Evolutionary conservation across 2,888 invertebrate genomes (phyloP).

Genomic region (Cataglyphis altisquamis): DNA sequence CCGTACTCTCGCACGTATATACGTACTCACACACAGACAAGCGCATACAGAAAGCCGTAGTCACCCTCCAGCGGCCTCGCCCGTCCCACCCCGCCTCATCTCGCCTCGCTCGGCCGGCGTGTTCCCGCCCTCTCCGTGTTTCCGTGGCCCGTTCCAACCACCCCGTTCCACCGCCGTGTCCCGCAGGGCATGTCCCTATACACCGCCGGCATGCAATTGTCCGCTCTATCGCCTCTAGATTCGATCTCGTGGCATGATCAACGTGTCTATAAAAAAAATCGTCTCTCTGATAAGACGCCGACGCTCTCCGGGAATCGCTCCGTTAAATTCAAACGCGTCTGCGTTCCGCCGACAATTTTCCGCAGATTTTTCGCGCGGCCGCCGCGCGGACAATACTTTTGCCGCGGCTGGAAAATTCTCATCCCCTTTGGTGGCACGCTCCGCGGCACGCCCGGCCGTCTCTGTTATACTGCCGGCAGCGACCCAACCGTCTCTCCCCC

Average conservation of each 20-base stretch:
- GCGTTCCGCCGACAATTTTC: constrained; percentile 66
- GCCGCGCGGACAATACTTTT: constrained; percentile 81
- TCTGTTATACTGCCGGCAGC: constrained; percentile 85
- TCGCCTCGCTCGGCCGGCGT: constrained; percentile 78
- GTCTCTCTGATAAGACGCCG: constrained; percentile 74
- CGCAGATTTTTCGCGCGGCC: constrained; percentile 69
- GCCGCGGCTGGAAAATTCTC: constrained; percentile 82
- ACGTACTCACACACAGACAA: constrained; percentile 48
- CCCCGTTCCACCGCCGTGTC: constrained; percentile 84
- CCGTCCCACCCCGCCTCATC: constrained; percentile 63
- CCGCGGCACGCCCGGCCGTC: constrained; percentile 86
- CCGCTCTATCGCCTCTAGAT: constrained; percentile 61
- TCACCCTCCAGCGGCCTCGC: constrained; percentile 67
- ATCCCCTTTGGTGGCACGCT: constrained; percentile 86
- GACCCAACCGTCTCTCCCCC: constrained; percentile 79
- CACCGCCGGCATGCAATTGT: constrained; percentile 75
- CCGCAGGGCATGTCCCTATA: constrained; percentile 85
- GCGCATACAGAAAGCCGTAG: constrained; percentile 68
- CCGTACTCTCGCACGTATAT: constrained; percentile 49
- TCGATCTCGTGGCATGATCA: neutral
- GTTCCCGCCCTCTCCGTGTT: constrained; percentile 85
- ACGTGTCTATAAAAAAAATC: constrained; percentile 60
- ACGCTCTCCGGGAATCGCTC: neutral
- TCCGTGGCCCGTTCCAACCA: constrained; percentile 85
- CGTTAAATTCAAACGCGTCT: neutral